Evolutionary conservation across 1,140 invertebrate genomes (phyloP), one percentile per base, ranked within the genome.

Genomic region (Cyphomyrmex costatus): DNA sequence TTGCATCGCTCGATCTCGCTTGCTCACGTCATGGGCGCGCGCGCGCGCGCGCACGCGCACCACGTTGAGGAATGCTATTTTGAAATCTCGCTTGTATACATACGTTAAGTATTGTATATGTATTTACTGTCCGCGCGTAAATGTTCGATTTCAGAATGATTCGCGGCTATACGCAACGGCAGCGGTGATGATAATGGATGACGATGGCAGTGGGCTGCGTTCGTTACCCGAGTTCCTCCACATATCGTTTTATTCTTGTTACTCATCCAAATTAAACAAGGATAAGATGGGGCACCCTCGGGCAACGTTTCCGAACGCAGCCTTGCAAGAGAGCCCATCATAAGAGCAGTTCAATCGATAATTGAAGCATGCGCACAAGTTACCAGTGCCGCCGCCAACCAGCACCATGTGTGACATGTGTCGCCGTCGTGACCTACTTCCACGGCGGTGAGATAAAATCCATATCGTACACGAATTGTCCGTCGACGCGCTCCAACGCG

Each of bases 291-390:
- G n/a, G n/a, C n/a, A n/a, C n/a, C n/a, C n/a, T n/a, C n/a, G n/a
- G n/a, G n/a, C n/a, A n/a, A n/a, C n/a, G n/a, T n/a, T n/a, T n/a
- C n/a, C n/a, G n/a, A n/a, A n/a, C n/a, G n/a, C n/a, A n/a, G n/a
- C n/a, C 1, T 2, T 10, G 10, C 36, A 42, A 10, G 33, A 8
- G n/a, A 42, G 63, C 60, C 24, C 27, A 7, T 53, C n/a, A n/a
- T n/a, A n/a, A 30, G 16, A 92, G 89, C 77, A 88, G 80, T 92
- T 92, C 91, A 94, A 95, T 95, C 94, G 94, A 95, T 95, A 95
- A 94, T 92, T 88, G 90, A 94, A 94, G 92, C 93, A 90, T 94
- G 94, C 94, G 93, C 93, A 94, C 90, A 93, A 61, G 86, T 82
- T 27, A 85, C 71, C 49, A n/a, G 14, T 36, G n/a, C 42, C 42